Conservation (phyloP, 2,888 invertebrate genomes). For the Thysanoteuthis rhombus region DNA sequence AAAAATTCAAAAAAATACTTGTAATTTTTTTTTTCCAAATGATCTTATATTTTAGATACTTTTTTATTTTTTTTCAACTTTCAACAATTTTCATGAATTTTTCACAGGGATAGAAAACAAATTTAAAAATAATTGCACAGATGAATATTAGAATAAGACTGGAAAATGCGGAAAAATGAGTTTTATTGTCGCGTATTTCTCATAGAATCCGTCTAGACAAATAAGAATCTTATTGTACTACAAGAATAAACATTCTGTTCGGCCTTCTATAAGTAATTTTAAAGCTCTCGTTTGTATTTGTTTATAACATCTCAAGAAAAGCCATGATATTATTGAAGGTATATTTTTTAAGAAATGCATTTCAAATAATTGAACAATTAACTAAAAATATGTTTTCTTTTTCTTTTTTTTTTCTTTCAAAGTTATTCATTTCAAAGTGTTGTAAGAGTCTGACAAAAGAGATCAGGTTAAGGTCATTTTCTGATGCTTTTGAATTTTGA, state of each 20-base stretch:
- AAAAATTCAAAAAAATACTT: neutral
- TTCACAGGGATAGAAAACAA: neutral
- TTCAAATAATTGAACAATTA: neutral
- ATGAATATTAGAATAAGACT: neutral
- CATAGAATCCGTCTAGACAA: neutral
- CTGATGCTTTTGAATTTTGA: neutral
- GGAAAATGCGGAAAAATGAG: neutral
- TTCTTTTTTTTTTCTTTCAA: too few relatives aligned
- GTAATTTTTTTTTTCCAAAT: neutral
- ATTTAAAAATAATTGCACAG: neutral
- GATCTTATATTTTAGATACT: neutral
- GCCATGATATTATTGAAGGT: neutral
- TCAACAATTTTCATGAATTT: neutral
- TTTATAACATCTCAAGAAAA: neutral
- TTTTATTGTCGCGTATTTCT: neutral
- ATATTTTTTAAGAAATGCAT: neutral
- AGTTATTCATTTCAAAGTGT: too few relatives aligned
- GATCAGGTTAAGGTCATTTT: neutral
- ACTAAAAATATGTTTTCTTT: too few relatives aligned
- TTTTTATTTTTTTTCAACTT: neutral
- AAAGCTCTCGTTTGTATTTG: neutral
- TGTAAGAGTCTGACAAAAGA: too few relatives aligned
- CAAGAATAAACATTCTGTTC: neutral
- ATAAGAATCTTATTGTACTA: neutral
- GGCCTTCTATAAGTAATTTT: neutral